Base-by-base conservation (phyloP, 2,888 invertebrate species). In the Oligia strigilis region DNA sequence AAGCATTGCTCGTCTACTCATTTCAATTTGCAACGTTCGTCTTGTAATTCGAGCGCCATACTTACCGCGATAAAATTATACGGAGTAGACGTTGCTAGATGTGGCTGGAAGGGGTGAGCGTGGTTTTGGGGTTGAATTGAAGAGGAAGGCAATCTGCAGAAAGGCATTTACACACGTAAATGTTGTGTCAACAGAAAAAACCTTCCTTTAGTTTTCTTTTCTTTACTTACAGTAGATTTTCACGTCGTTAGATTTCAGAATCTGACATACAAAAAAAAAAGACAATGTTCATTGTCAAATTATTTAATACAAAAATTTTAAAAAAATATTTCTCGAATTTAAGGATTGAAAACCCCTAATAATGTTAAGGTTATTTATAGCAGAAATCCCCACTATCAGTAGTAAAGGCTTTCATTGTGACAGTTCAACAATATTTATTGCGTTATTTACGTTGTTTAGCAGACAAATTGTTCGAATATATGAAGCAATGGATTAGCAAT, bases 1-100 rank as follows among this genome's bases (percentile, higher is more conserved):
- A 75, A 85, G 90, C 87, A 86, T 91, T 89, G 87, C 87, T 77
- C 84, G 87, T 83, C 86, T 89, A 85, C 91, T 92, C 93, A 90
- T 93, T 94, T 92, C 93, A 93, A 93, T 94, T 93, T 94, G 91
- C 93, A 90, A 88, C 92, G 90, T 92, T 92, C 92, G 89, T 93
- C 92, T 93, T 91, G 92, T 93, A 93, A 94, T 94, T 94, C 93
- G 92, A 93, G 92, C 90, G 91, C 87, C 89, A 90, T 91, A 91
- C 92, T 93, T 92, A 92, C 91, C 88, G 84, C 87, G 89, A 91
- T 92, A 89, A 92, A 93, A 91, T 91, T 90, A 88, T 88, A 88
- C 87, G 72, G 49, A 49, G 55, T 87, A 81, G 14, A 72, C 65
- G n/a, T 72, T 2, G 46, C 92, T 93, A 78, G 93, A 93, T 83